Base-by-base conservation (phyloP, 1,140 invertebrate genomes). In the Scaptomyza pallida region DNA sequence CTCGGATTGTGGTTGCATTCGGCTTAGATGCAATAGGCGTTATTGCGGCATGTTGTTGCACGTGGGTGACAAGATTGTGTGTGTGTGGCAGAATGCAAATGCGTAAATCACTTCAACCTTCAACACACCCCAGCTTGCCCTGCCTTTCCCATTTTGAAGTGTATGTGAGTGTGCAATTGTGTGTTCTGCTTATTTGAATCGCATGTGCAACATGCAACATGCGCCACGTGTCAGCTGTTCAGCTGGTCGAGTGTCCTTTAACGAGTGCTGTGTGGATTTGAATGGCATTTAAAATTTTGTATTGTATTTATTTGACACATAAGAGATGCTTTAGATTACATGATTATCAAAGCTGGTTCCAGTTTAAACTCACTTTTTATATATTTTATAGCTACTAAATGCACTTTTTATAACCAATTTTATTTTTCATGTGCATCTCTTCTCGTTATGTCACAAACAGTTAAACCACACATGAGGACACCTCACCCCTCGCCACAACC, bases 401-500 rank as follows among this genome's bases (percentile, higher is more conserved):
- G n/a, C 23, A 26, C 5, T 1, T 26, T 26, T 4, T 26, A 26
- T 26, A 26, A 26, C 23, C 1, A 4, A 26, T 26, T 26, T 5
- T 26, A 6, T 26, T 5, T 26, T 5, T 26, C 23, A 26, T 26
- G 5, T 64, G 67, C 57, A 41, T 48, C 56, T 50, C 70, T 59
- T 44, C 16, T 54, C 44, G 41, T 12, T 88, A 57, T 71, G 47
- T 61, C 67, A 60, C 78, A 86, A 65, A 48, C 51, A 63, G 56
- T n/a, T n/a, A n/a, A n/a, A n/a, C n/a, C n/a, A 74, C 78, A 65
- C 75, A 81, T 78, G 72, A 75, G 81, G 37, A 47, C n/a, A 13
- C 56, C 57, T 52, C 48, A 52, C 17, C 33, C 33, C 41, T 30
- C 10, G 44, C 41, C 15, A 19, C 43, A 63, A 70, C 63, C 63